Conservation (phyloP, 2,113 vertebrate species). For the Otolemur garnettii region DNA sequence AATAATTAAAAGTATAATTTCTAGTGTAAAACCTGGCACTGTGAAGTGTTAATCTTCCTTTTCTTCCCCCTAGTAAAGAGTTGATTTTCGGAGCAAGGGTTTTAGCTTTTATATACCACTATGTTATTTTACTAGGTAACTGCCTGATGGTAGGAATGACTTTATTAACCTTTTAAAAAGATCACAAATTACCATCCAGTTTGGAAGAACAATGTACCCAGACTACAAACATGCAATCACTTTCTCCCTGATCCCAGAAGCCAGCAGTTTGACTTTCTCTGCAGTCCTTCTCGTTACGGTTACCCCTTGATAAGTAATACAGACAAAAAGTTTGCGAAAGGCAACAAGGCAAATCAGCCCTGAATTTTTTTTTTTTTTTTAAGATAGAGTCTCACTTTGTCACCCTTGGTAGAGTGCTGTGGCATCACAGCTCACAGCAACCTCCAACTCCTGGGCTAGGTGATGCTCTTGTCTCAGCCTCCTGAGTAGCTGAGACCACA, state of each 20-base stretch:
- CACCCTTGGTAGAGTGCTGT: no score
- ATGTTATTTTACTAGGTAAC: neutral
- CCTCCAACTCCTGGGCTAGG: no score
- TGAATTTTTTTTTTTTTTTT: neutral
- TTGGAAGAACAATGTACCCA: slow-evolving; percentile 19
- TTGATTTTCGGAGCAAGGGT: neutral
- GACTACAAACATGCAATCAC: slow-evolving; percentile 14
- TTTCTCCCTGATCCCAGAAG: neutral
- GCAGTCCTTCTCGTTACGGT: neutral
- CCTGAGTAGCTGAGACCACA: no score
- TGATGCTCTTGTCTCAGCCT: no score
- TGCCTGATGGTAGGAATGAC: neutral
- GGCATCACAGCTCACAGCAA: no score
- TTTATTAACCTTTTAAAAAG: neutral
- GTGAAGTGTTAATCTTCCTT: neutral
- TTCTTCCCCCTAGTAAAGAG: neutral
- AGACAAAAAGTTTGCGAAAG: neutral
- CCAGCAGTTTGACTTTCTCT: neutral
- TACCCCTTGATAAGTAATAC: neutral
- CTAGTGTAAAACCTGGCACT: neutral
- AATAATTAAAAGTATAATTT: neutral
- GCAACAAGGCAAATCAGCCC: slow-evolving; percentile 18
- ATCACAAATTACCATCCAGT: slow-evolving; percentile 9
- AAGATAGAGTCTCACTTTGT: neutral
- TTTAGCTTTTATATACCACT: slow-evolving; percentile 13